A percentile compares a stretch with the other conserved stretches of the same genome.
phyloP scores from a whole-genome alignment of 2,113 vertebrate species.

The Haemorhous mexicanus region DNA sequence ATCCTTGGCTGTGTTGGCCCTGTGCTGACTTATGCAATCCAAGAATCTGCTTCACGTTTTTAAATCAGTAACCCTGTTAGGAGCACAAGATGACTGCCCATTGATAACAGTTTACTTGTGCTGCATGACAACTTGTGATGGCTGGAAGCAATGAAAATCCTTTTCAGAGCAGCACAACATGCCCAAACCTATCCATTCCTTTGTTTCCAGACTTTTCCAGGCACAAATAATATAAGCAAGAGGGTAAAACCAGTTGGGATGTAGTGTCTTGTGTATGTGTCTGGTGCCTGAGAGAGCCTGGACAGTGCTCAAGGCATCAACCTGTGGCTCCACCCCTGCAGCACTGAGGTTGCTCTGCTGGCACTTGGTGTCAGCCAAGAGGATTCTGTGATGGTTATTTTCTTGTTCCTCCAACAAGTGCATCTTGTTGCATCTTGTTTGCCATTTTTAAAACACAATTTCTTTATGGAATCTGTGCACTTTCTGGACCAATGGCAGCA shows the following conservation, averaged over 20 bases:
- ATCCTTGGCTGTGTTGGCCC: not conserved
- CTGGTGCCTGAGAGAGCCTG: not conserved
- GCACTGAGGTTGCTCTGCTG: not conserved
- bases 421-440: not conserved
- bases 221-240: not conserved
- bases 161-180: fast-evolving
- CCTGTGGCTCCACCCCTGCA: not conserved
- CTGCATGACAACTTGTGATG: fast-evolving
- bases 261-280: fast-evolving
- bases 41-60: not conserved
- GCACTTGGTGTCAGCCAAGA: not conserved
- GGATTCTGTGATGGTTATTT: not conserved
- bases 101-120: not conserved
- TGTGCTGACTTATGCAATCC: not conserved
- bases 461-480: not conserved
- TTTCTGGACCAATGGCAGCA: not conserved
- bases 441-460: not conserved
- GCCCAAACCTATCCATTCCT: not conserved
- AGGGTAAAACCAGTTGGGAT: not conserved
- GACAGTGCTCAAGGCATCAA: not conserved
- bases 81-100: not conserved
- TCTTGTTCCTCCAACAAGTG: not conserved
- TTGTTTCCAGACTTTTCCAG: not conserved
- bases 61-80: not conserved
- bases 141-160: not conserved